These are phyloP conservation scores for Theretra japonica DNA, from an alignment of 2,888 invertebrate genomes.

Conservation along the genomic window DNA sequence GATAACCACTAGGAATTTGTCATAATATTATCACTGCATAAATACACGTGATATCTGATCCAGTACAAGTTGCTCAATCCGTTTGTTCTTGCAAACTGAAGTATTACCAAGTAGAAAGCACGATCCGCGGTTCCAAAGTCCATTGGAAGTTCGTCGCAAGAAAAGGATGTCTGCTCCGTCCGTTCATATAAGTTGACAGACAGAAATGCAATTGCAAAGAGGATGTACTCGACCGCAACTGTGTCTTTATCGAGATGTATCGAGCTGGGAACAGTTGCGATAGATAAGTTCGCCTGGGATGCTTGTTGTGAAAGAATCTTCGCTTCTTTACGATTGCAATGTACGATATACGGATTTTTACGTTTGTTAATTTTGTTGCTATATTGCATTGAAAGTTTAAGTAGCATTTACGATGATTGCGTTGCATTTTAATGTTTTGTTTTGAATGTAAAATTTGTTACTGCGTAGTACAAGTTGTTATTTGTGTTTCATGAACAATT, in stretches of 20 bases:
- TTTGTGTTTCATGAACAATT: background rate
- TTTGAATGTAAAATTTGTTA: background rate
- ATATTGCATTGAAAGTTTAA: background rate
- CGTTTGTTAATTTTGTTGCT: background rate
- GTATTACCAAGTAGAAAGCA: slow-evolving; percentile 33
- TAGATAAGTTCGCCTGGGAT: slow-evolving; percentile 6
- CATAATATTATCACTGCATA: slow-evolving; percentile 58
- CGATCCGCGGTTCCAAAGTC: background rate
- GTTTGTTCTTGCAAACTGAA: slow-evolving; percentile 52
- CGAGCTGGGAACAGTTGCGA: background rate
- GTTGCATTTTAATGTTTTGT: background rate
- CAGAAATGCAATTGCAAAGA: slow-evolving; percentile 23
- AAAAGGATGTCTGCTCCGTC: slow-evolving; percentile 17
- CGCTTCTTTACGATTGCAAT: background rate
- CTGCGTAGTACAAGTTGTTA: background rate
- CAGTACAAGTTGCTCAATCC: slow-evolving; percentile 49
- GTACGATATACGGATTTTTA: background rate
- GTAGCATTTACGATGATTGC: background rate
- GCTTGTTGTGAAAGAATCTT: slow-evolving; percentile 9
- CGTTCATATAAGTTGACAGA: slow-evolving; percentile 20
- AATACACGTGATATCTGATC: slow-evolving; percentile 50
- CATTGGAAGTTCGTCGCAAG: background rate
- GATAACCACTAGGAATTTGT: slow-evolving; percentile 65
- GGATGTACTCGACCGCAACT: background rate
- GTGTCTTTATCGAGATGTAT: background rate